phyloP scores from a whole-genome alignment of 2,797 vertebrate species.

The Prunella strophiata region DNA sequence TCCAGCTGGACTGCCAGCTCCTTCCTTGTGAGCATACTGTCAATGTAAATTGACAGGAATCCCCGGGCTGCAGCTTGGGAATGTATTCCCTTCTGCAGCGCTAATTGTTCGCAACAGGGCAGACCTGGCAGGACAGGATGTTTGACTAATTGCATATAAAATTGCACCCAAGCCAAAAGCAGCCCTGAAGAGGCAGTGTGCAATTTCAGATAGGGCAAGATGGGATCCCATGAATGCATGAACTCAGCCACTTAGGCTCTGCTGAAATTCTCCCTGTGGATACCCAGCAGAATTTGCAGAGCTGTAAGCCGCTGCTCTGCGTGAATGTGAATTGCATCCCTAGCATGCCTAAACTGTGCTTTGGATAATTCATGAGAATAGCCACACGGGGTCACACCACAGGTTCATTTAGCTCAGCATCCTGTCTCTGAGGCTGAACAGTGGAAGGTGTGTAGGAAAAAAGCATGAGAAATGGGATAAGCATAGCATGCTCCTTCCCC shows the following conservation, averaged over 20 bases:
- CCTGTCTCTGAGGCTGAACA: neutral
- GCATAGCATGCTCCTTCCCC: neutral
- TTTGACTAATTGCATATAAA: constrained; percentile 46
- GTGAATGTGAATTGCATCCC: neutral
- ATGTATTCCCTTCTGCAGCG: neutral
- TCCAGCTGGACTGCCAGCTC: neutral
- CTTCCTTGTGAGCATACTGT: neutral
- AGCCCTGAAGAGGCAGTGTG: neutral
- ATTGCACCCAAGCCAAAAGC: constrained; percentile 13
- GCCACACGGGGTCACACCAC: constrained; percentile 8
- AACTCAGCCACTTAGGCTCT: neutral
- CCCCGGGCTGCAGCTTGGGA: neutral
- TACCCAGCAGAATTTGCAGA: neutral
- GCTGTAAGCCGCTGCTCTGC: neutral
- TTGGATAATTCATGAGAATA: constrained; percentile 50
- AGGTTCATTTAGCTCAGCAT: constrained; percentile 15
- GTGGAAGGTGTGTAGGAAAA: neutral
- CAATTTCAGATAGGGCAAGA: neutral
- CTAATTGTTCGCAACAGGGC: constrained; percentile 39
- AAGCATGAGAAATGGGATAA: neutral
- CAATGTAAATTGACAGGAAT: constrained; percentile 35
- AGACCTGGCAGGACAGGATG: neutral
- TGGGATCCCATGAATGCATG: neutral
- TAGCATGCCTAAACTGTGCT: neutral
- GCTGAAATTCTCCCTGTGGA: constrained; percentile 2